Conservation (phyloP, 2,888 invertebrate species). For the Mythimna ferrago region DNA sequence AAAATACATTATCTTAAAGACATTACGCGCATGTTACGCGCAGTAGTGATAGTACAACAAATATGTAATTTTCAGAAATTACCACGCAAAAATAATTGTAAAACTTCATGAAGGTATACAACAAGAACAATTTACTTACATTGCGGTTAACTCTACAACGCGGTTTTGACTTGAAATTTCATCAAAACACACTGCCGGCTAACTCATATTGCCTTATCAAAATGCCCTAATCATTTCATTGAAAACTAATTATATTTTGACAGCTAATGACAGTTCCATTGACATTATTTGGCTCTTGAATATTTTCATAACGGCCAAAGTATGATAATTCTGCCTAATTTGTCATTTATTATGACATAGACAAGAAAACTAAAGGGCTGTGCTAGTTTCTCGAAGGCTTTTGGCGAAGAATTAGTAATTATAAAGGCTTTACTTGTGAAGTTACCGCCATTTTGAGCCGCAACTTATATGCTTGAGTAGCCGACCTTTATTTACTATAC, state of each 20-base stretch:
- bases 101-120: background rate
- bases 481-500: too few relatives aligned
- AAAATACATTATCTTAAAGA: conserved; percentile 4
- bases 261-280: conserved; percentile 50
- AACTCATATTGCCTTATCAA: conserved; percentile 68
- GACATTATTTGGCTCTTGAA: conserved; percentile 4
- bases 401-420: background rate
- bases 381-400: background rate
- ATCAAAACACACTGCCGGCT: conserved; percentile 62
- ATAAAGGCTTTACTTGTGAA: too few relatives aligned
- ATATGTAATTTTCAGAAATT: conserved; percentile 11
- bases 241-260: conserved; percentile 47
- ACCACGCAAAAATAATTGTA: conserved; percentile 19
- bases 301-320: background rate
- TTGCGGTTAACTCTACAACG: conserved; percentile 43
- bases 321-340: background rate
- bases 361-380: background rate
- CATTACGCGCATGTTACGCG: background rate
- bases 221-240: conserved; percentile 68
- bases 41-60: conserved; percentile 11
- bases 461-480: too few relatives aligned
- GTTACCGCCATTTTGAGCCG: too few relatives aligned
- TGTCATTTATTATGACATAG: background rate
- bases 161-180: conserved; percentile 47
- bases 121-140: conserved; percentile 33